A percentile compares a stretch with the other conserved stretches of the same genome.
Evolutionary conservation across 2,113 vertebrate genomes (phyloP).

Genomic region (Gracilinanus agilis): DNA sequence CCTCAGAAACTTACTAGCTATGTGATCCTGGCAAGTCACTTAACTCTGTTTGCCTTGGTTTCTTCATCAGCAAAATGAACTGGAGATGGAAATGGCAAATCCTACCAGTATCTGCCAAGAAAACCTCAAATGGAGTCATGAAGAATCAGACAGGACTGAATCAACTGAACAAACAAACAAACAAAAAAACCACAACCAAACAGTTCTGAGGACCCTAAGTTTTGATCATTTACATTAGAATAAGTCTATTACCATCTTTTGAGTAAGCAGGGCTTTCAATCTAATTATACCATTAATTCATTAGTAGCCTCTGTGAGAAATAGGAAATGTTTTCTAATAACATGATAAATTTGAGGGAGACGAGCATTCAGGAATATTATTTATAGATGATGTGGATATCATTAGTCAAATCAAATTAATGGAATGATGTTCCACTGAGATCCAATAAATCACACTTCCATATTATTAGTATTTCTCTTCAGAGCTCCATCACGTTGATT

Average conservation of each 20-base stretch:
- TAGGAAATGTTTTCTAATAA: constrained; percentile 66
- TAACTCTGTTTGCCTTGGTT: not conserved
- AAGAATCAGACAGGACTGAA: not conserved
- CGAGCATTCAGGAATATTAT: constrained; percentile 38
- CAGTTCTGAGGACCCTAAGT: constrained; percentile 22
- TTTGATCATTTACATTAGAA: not conserved
- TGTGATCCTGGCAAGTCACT: not conserved
- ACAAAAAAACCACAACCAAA: not conserved
- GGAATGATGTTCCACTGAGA: constrained; percentile 20
- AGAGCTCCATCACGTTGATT: not conserved
- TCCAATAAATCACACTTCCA: constrained; percentile 41
- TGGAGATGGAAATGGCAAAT: not conserved
- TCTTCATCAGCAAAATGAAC: not conserved
- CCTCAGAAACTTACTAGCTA: not conserved
- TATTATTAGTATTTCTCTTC: constrained; percentile 14
- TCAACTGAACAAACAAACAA: not conserved
- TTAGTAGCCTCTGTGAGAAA: constrained; percentile 38
- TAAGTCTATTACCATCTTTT: constrained; percentile 14
- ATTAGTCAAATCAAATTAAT: constrained; percentile 57
- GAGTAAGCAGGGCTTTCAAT: constrained; percentile 16
- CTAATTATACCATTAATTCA: constrained; percentile 48
- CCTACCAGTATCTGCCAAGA: no score
- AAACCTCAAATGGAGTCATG: not conserved
- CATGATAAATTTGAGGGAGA: constrained; percentile 61
- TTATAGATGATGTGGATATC: constrained; percentile 46